These are phyloP conservation scores for Chalcis sispes DNA, from an alignment of 2,888 invertebrate genomes.

Conservation along the genomic window DNA sequence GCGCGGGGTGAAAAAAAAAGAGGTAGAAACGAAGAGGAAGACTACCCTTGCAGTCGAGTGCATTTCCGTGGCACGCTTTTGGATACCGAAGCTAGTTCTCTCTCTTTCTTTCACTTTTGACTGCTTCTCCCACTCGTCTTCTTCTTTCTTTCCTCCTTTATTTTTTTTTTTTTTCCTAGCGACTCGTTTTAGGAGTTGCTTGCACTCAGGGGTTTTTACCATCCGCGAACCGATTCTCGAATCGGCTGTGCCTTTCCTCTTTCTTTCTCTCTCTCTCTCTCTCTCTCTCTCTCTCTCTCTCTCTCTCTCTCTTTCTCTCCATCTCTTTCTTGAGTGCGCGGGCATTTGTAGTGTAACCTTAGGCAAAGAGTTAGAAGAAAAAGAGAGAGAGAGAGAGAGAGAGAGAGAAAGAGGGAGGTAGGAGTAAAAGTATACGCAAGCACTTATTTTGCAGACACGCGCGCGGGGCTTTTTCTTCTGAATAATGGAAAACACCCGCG, in stretches of 20 bases:
- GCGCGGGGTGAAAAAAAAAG: not conserved
- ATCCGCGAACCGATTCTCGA: constrained; percentile 19
- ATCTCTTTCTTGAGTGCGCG: too few relatives aligned
- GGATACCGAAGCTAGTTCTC: not conserved
- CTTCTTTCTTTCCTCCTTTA: not conserved
- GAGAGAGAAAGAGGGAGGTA: constrained; percentile 13
- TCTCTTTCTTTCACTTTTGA: not conserved
- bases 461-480: constrained; percentile 24
- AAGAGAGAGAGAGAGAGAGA: too few relatives aligned
- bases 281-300: not conserved
- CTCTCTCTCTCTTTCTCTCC: too few relatives aligned
- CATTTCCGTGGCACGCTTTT: constrained; percentile 31
- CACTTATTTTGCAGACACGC: constrained; percentile 34
- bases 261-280: not conserved
- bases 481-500: constrained; percentile 42
- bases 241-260: not conserved
- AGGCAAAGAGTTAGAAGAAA: too few relatives aligned
- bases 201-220: constrained; percentile 39
- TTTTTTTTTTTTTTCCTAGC: not conserved
- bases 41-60: constrained; percentile 3
- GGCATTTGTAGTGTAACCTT: too few relatives aligned
- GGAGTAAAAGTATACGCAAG: too few relatives aligned
- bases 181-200: not conserved
- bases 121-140: too few relatives aligned
- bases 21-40: not conserved